phyloP scores from a whole-genome alignment of 35 echinoderm and acorn worm species.

The Eucidaris tribuloides region DNA sequence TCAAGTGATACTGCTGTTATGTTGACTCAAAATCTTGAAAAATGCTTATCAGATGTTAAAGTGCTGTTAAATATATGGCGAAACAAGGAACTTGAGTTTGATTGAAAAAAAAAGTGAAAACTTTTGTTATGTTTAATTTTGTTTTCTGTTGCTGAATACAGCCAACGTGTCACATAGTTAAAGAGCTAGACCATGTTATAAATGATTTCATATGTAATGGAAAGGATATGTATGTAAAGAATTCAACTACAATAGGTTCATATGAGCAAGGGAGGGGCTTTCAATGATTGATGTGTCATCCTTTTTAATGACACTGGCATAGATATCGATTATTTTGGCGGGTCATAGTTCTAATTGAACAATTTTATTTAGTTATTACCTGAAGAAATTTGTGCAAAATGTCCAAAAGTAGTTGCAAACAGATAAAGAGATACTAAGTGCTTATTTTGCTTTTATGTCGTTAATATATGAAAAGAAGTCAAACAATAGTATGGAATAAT shows the following conservation, averaged over 20 bases:
- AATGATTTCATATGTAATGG: conserved; percentile 4
- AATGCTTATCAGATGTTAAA: too few relatives aligned
- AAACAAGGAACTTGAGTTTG: too few relatives aligned
- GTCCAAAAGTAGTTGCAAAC: neutral
- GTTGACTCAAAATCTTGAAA: too few relatives aligned
- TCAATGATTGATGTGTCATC: neutral
- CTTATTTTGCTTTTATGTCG: neutral
- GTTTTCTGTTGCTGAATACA: neutral
- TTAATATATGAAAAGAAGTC: too few relatives aligned
- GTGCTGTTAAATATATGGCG: too few relatives aligned
- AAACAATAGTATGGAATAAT: neutral
- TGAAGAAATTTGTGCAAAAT: neutral
- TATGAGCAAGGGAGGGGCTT: neutral
- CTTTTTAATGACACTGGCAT: neutral
- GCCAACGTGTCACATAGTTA: neutral
- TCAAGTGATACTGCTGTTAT: too few relatives aligned
- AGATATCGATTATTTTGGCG: neutral
- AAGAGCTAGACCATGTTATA: neutral
- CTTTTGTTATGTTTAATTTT: too few relatives aligned
- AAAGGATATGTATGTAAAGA: neutral
- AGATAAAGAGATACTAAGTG: neutral
- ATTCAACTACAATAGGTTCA: neutral
- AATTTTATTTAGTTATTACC: neutral
- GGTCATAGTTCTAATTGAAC: neutral
- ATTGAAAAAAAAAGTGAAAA: too few relatives aligned